Evolutionary conservation across 2,888 invertebrate genomes (phyloP), one percentile per base, ranked within the genome.

Genomic region (Luperina testacea): DNA sequence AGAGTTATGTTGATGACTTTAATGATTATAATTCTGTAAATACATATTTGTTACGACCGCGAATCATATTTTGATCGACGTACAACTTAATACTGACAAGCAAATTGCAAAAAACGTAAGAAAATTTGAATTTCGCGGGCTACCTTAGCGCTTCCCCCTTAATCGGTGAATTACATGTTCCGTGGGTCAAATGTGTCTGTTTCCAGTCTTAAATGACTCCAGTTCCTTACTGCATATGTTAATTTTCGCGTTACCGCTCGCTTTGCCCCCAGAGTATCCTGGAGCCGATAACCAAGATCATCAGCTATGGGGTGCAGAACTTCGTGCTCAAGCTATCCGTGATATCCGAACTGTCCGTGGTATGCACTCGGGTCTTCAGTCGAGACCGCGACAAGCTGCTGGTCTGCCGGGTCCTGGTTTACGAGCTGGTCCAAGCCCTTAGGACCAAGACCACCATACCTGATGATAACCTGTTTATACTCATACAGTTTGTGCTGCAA

Each of bases 361-460:
- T 99, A 24, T 99, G 99, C 93, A 98, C 98, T 92, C 97, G 99
- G 88, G 98, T 98, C 15, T 99, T 99, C 94, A 97, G 97, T 8
- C 98, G 98, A 94, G 99, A 99, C 94, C 97, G 99, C 42, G 99
- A 99, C 96, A 99, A 99, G 97, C 97, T 99, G 93, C 98, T 99
- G 84, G 97, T 99, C 70, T 99, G 99, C 74, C 97, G 99, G 74
- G 98, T 99, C 91, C 98, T 99, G 75, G 99, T 99, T 67, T 99
- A 98, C 93, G 99, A 99, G 95, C 97, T 99, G 88, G 98, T 99
- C 70, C 99, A 99, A 94, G 99, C 99, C 0, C 97, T 99, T 81
- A 98, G 99, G 93, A 99, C 99, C 94, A 99, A 99, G 97, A 98
- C 98, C 20, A 98, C 98, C 59, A 98, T 99, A 87, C 99, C 99